phyloP scores from a whole-genome alignment of 2,797 vertebrate species.

The Muraenolepis orangiensis region DNA sequence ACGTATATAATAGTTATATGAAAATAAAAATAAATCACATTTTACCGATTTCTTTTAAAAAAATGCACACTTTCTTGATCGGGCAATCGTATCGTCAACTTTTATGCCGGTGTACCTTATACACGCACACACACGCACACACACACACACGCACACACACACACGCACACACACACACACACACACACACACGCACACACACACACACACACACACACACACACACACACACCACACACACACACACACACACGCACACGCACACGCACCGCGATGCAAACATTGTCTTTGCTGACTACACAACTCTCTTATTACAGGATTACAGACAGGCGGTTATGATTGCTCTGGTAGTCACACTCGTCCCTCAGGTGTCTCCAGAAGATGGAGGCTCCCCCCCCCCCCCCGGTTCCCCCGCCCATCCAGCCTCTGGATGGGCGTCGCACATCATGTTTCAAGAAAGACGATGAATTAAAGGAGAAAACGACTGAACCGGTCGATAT shows the following conservation, averaged over 20 bases:
- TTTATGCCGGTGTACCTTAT: no score
- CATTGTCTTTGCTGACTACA: not conserved
- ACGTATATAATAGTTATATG: no score
- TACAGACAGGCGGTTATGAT: not conserved
- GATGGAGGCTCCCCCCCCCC: no score
- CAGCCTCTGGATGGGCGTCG: no score
- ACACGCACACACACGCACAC: constrained; percentile 22
- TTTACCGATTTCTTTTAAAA: no score
- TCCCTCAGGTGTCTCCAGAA: not conserved
- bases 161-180: constrained; percentile 24
- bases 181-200: not conserved
- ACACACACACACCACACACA: not conserved
- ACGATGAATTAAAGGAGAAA: not conserved
- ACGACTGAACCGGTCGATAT: not conserved
- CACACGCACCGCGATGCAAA: not conserved
- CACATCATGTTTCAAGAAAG: no score
- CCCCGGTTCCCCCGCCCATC: not conserved
- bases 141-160: constrained; percentile 1
- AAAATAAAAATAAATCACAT: no score
- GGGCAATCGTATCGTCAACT: no score
- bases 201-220: no score
- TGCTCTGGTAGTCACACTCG: not conserved
- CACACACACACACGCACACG: not conserved
- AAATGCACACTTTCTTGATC: no score
- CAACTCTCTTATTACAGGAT: not conserved